Conservation (phyloP, 1,140 invertebrate genomes). For the Hycleus phaleratus region DNA sequence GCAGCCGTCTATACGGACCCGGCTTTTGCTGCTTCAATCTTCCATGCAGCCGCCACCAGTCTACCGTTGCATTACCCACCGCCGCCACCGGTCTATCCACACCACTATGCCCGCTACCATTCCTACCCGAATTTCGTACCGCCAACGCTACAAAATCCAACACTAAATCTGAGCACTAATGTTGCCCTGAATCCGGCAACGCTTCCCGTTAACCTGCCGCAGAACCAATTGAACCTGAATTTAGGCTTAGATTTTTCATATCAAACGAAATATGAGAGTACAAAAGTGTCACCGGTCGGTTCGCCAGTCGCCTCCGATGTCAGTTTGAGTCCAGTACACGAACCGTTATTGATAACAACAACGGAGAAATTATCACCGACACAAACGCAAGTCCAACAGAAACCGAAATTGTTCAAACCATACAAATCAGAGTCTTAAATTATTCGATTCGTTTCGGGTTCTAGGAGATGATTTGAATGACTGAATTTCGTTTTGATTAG, state of each 20-base stretch:
- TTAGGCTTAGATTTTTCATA: constrained; percentile 32
- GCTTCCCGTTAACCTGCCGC: constrained; percentile 17
- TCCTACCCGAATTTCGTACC: constrained; percentile 42
- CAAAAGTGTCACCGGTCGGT: constrained; percentile 27
- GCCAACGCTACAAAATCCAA: constrained; percentile 23
- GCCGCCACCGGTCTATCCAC: constrained; percentile 40
- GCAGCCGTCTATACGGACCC: constrained; percentile 88
- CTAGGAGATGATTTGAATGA: too few relatives aligned
- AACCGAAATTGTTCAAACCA: constrained; percentile 61
- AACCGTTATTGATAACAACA: constrained; percentile 32
- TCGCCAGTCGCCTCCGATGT: constrained; percentile 34
- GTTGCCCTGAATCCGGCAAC: constrained; percentile 5
- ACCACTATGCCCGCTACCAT: constrained; percentile 37
- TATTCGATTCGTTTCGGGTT: not conserved
- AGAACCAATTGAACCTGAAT: constrained; percentile 32
- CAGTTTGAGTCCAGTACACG: constrained; percentile 34
- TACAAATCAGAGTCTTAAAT: constrained; percentile 55
- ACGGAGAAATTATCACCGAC: constrained; percentile 29
- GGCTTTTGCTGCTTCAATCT: constrained; percentile 79
- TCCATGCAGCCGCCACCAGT: constrained; percentile 74
- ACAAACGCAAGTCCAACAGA: constrained; percentile 41
- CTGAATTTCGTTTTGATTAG: too few relatives aligned
- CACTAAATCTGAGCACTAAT: constrained; percentile 6
- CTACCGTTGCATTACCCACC: constrained; percentile 44
- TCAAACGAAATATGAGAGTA: constrained; percentile 12